Conservation (phyloP, 2,888 invertebrate species). For the Cryptosula pallasiana region DNA sequence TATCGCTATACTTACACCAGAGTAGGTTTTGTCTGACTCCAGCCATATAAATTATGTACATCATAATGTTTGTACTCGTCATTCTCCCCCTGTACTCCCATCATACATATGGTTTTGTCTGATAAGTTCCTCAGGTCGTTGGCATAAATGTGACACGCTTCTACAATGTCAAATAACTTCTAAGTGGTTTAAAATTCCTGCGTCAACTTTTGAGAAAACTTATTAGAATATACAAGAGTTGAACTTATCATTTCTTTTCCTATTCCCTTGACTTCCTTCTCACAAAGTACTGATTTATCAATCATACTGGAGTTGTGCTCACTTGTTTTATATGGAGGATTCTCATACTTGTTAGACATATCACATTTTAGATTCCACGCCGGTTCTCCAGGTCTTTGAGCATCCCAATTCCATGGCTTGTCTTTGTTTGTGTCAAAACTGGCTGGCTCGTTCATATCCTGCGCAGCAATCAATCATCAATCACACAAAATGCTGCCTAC, state of each 20-base stretch:
- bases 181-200: no score
- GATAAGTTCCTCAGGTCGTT: constrained; percentile 28
- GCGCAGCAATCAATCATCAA: no score
- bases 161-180: no score
- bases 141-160: constrained; percentile 20
- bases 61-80: constrained; percentile 62
- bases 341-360: constrained; percentile 35
- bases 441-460: constrained; percentile 56
- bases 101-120: constrained; percentile 47
- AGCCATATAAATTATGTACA: constrained; percentile 73
- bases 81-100: constrained; percentile 33
- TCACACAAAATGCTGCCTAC: no score
- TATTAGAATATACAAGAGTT: no score
- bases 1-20: constrained; percentile 48
- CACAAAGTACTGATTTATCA: no score
- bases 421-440: constrained; percentile 52
- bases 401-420: constrained; percentile 43
- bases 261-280: no score
- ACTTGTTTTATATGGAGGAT: constrained; percentile 47
- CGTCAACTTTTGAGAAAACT: no score
- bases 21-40: constrained; percentile 68
- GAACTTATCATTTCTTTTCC: no score
- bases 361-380: constrained; percentile 49
- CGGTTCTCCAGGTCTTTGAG: constrained; percentile 35
- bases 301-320: no score